Conservation (phyloP, 2,797 vertebrate genomes). For the Pygocentrus nattereri region DNA sequence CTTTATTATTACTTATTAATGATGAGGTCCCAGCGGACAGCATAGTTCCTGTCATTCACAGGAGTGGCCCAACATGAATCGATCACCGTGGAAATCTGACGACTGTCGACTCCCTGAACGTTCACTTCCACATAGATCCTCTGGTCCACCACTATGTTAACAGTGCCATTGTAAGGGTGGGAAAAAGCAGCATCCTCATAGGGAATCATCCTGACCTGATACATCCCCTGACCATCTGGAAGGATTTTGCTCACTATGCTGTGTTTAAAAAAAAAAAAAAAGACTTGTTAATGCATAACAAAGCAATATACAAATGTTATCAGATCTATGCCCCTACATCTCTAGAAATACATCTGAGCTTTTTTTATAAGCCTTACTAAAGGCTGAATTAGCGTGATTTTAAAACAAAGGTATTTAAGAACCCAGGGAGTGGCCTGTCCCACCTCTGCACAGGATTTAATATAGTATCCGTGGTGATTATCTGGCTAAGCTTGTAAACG, state of each 20-base stretch:
- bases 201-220: conserved; percentile 66
- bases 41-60: conserved; percentile 43
- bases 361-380: too few relatives aligned
- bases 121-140: conserved; percentile 69
- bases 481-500: conserved; percentile 65
- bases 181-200: conserved; percentile 66
- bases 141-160: conserved; percentile 59
- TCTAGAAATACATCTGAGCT: too few relatives aligned
- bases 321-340: too few relatives aligned
- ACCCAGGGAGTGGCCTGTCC: too few relatives aligned
- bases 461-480: conserved; percentile 68
- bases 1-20: too few relatives aligned
- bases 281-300: too few relatives aligned
- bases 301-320: too few relatives aligned
- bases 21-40: conserved; percentile 72
- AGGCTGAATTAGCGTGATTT: too few relatives aligned
- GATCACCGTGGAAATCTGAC: too few relatives aligned
- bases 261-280: too few relatives aligned
- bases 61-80: conserved; percentile 79
- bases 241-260: conserved; percentile 68
- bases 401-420: too few relatives aligned
- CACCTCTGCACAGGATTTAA: conserved; percentile 75
- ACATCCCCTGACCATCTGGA: conserved; percentile 63
- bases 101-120: conserved; percentile 64
- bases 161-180: conserved; percentile 46